Conservation (phyloP, 1,140 invertebrate species). For the Chironomus tepperi region DNA sequence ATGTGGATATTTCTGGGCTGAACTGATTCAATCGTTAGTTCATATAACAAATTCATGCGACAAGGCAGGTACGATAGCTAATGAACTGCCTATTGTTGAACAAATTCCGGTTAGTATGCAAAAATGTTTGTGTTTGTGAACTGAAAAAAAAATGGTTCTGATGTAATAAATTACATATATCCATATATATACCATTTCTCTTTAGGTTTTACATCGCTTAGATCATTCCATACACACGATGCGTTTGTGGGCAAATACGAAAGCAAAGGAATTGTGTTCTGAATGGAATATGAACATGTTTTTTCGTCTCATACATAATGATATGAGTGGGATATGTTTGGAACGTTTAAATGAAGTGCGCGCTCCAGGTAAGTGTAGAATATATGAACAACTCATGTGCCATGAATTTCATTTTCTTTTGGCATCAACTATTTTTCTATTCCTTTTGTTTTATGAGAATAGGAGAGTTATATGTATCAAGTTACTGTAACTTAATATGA, state of each 20-base stretch:
- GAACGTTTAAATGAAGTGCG: conserved; percentile 51
- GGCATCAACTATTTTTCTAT: too few species aligned
- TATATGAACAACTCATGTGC: conserved; percentile 37
- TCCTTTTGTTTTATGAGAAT: too few species aligned
- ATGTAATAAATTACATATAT: not conserved
- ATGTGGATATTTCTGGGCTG: conserved; percentile 51
- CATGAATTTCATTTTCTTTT: conserved; percentile 34
- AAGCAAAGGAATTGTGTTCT: conserved; percentile 58
- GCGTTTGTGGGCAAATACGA: conserved; percentile 59
- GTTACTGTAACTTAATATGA: too few species aligned
- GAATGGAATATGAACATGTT: conserved; percentile 63
- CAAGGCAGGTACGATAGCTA: conserved; percentile 39
- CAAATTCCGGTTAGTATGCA: conserved; percentile 56
- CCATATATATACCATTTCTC: not conserved
- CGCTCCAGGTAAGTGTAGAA: conserved; percentile 47
- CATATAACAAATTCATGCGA: conserved; percentile 57
- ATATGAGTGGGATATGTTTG: conserved; percentile 54
- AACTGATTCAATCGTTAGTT: conserved; percentile 53
- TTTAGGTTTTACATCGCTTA: conserved; percentile 17
- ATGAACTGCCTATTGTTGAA: conserved; percentile 64
- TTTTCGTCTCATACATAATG: conserved; percentile 48
- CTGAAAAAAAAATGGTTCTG: too few species aligned
- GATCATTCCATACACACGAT: conserved; percentile 69
- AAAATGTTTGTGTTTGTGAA: not conserved
- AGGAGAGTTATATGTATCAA: too few species aligned